A percentile compares a stretch with the other conserved stretches of the same genome.
Evolutionary conservation across 2,113 vertebrate species (phyloP).

Genomic region (Leucosticte australis): DNA sequence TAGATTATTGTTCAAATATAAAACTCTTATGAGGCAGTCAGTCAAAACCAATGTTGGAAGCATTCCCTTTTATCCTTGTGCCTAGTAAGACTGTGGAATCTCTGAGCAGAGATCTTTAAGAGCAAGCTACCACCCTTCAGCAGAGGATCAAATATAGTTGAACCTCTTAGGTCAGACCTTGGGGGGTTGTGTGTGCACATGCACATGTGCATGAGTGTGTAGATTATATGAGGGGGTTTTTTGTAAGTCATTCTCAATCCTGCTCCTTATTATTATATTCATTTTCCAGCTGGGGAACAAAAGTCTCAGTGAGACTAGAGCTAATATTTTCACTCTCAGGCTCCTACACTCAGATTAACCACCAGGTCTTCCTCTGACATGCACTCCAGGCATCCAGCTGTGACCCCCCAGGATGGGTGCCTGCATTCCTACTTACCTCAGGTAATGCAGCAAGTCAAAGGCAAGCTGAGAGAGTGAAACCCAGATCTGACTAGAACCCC

Average conservation of each 20-base stretch:
- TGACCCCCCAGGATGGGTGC: background rate
- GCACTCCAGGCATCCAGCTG: background rate
- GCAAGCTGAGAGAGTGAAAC: background rate
- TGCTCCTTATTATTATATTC: background rate
- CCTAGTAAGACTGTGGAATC: background rate
- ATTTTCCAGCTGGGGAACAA: background rate
- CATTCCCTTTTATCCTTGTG: background rate
- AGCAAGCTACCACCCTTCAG: background rate
- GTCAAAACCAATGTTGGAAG: background rate
- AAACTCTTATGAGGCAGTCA: background rate
- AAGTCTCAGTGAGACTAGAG: background rate
- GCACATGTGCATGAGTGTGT: accelerated
- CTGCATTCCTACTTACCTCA: background rate
- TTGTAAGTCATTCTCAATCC: background rate
- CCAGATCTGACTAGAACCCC: background rate
- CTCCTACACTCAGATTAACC: background rate
- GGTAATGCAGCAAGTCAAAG: background rate
- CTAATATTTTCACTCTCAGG: background rate
- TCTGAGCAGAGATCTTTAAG: background rate
- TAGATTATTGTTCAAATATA: background rate
- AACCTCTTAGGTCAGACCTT: background rate
- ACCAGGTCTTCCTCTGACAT: background rate
- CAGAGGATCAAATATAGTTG: background rate
- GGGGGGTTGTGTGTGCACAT: accelerated
- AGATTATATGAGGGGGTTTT: background rate